Evolutionary conservation across 1,140 invertebrate genomes (phyloP), one percentile per base, ranked within the genome.

Genomic region (Bathynomus jamesi): DNA sequence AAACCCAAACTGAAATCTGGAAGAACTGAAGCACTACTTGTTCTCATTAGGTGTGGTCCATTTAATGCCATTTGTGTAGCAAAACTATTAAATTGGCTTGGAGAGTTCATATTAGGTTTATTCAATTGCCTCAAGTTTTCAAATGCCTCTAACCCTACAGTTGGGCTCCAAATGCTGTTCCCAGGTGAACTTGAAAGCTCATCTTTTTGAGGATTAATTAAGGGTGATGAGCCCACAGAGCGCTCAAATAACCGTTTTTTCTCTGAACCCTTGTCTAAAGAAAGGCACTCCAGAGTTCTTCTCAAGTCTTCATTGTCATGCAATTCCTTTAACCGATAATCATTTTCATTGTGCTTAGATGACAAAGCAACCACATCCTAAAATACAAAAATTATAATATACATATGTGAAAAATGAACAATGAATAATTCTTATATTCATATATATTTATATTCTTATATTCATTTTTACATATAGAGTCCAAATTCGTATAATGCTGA

Each of bases 141-240:
- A 53, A 21, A 53, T 53, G 40, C 11, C 13, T 17, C 11, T 1
- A 53, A 21, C 13, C 40, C 40, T 53, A 53, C 13, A 53, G 40
- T 53, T 1, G 74, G 68, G 17, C 69, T 73, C 69, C 70, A 73
- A 46, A 71, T 67, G 27, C 72, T 73, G 29, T 67, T 68, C 40
- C 71, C 72, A 61, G 72, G 72, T 32, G 69, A 69, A 10, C 67
- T 69, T 8, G 71, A 70, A 11, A 71, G 53, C 24, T 76, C 75
- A 11, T 65, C 40, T 24, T n/a, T n/a, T 3, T 11, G 2, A 21
- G 40, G 11, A 53, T 53, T 21, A 53, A 53, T 53, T 53, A 53
- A 21, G 2, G 40, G 40, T 11, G 40, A 53, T 53, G 40, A 53
- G 21, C 11, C 40, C 2, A 53, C 21, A 17, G 40, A 53, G 13